Percentiles rank a stretch among this genome's conserved stretches.
Conservation (phyloP, 2,797 vertebrate genomes). For the Salmo trutta region DNA sequence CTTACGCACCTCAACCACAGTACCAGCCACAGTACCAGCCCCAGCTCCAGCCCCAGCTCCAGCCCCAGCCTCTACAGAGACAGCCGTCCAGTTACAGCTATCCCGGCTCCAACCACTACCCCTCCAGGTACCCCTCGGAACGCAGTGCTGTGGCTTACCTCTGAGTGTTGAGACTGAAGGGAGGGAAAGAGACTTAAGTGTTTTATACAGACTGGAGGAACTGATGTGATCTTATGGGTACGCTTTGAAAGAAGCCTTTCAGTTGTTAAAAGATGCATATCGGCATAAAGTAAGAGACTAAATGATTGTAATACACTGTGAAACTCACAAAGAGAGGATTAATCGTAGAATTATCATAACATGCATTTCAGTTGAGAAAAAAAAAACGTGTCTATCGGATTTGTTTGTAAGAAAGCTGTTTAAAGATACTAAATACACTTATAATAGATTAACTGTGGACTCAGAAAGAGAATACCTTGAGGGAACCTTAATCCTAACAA, state of each 20-base stretch:
- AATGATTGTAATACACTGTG: background rate
- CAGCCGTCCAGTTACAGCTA: slow-evolving; percentile 59
- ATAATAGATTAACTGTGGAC: slow-evolving; percentile 10
- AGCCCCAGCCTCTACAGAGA: slow-evolving; percentile 45
- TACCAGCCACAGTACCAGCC: slow-evolving; percentile 35
- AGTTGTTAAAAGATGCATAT: background rate
- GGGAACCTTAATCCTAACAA: background rate
- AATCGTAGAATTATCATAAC: background rate
- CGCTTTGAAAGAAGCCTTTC: background rate
- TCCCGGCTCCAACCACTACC: slow-evolving; percentile 60
- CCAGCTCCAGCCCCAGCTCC: slow-evolving; percentile 17
- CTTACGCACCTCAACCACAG: slow-evolving; percentile 58
- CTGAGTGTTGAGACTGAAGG: slow-evolving; percentile 48
- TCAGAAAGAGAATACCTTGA: background rate
- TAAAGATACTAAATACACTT: background rate
- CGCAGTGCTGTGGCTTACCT: slow-evolving; percentile 75
- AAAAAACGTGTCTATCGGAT: background rate
- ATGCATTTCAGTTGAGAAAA: slow-evolving; percentile 21
- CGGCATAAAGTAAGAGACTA: background rate
- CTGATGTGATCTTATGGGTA: background rate
- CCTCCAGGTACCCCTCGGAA: slow-evolving; percentile 67
- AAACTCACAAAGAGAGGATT: background rate
- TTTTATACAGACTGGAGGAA: background rate
- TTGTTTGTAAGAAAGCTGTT: background rate
- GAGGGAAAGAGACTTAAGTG: slow-evolving; percentile 16